Percentiles rank a stretch among this genome's conserved stretches.
phyloP scores from a whole-genome alignment of 2,888 invertebrate genomes.

The Nematopogon swammerdamellus region DNA sequence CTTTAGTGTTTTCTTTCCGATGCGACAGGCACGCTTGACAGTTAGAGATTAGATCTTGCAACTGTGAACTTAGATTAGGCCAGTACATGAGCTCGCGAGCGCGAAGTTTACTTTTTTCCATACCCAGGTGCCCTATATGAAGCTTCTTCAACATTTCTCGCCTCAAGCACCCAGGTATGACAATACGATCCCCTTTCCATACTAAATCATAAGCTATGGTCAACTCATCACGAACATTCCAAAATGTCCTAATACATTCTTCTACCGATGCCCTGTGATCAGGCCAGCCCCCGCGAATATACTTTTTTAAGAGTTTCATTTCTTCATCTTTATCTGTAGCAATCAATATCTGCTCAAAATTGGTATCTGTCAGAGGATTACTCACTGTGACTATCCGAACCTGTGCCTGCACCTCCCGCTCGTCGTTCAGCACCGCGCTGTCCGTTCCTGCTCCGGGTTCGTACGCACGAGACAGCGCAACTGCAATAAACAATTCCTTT shows the following conservation, averaged over 20 bases:
- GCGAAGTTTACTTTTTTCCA: constrained; percentile 12
- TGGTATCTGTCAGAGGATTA: constrained; percentile 5
- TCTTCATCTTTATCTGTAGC: constrained; percentile 2
- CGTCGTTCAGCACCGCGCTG: constrained; percentile 2
- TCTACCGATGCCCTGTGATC: constrained; percentile 1
- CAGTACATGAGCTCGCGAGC: constrained; percentile 12
- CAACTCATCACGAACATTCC: constrained; percentile 1
- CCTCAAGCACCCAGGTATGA: constrained; percentile 7
- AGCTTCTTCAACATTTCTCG: constrained; percentile 10
- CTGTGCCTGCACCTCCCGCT: constrained; percentile 4
- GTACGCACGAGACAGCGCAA: constrained; percentile 11
- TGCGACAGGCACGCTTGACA: constrained; percentile 11
- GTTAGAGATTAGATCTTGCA: constrained; percentile 8
- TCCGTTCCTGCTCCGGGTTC: constrained; percentile 2
- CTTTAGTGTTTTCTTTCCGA: constrained; percentile 5
- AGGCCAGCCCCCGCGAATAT: constrained; percentile 4
- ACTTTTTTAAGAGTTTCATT: constrained; percentile 1
- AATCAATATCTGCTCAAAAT: constrained; percentile 3
- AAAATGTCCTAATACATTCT: background rate
- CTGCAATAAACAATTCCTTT: constrained; percentile 13
- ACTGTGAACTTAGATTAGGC: constrained; percentile 11
- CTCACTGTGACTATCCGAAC: constrained; percentile 3
- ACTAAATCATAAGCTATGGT: constrained; percentile 1
- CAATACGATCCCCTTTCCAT: constrained; percentile 3
- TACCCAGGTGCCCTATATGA: constrained; percentile 12